Base-by-base conservation (phyloP, 2,113 vertebrate genomes). In the Argyrosomus japonicus region DNA sequence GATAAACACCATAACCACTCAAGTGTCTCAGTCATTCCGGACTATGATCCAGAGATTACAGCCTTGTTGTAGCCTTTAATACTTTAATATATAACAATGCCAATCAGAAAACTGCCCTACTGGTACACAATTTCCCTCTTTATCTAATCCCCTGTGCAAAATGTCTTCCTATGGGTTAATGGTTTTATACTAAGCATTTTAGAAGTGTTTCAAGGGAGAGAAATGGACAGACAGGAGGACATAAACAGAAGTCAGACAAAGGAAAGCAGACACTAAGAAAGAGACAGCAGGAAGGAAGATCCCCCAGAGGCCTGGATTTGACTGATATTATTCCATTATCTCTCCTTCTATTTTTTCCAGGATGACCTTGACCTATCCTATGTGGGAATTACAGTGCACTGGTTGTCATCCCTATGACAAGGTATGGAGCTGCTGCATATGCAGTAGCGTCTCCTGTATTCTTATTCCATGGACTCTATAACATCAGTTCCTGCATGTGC, bases 1-100 rank as follows among this genome's bases (percentile, higher is more conserved):
- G 86, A 90, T 85, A 92, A 93, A 93, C 85, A 88, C 58, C 29
- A 29, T 77, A 69, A 73, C 53, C 58, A 18, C 77, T 67, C 21
- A 61, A 87, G 85, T 69, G 72, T 84, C 81, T 81, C 62, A 77
- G 48, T 81, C 68, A 64, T 82, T 84, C 58, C 75, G 68, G 80
- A 73, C 56, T 14, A 23, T 25, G 61, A 87, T 63, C 68, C 36
- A 75, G 47, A 82, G 25, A 56, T 56, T 65, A 50, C 32, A 75
- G 67, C 64, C 15, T 43, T 75, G 14, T 56, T 56, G 47, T 32
- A 27, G 76, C 63, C 17, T 69, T 68, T 64, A 75, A 82, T 7
- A 76, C 71, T 58, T 36, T n/a, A 68, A 71, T 63, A 69, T 47
- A 71, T 53, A 68, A 43, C 45, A 11, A 18, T n/a, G 40, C 12